Evolutionary conservation across 2,113 vertebrate genomes (phyloP).

Genomic region (Rhagologus leucostigma): DNA sequence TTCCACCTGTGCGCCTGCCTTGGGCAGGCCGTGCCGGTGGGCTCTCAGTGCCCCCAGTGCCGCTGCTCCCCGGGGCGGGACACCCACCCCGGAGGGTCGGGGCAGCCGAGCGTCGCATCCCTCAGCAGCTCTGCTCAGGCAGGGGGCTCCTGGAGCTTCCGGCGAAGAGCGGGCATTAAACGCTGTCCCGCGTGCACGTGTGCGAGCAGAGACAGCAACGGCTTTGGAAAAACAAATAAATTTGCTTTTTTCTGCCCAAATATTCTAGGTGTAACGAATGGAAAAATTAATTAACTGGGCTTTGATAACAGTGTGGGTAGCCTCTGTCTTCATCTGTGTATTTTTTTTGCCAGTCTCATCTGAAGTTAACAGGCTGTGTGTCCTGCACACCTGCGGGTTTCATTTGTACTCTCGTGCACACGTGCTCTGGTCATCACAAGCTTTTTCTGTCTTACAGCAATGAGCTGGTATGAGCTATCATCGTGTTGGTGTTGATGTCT

Average conservation of each 20-base stretch:
- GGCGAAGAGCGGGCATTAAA: not conserved
- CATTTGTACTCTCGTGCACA: fast-evolving
- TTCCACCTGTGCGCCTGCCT: not conserved
- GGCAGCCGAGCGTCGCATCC: not conserved
- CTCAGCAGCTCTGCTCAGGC: not conserved
- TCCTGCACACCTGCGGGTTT: not conserved
- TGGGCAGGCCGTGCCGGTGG: not conserved
- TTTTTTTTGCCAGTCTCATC: not conserved
- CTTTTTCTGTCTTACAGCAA: not conserved
- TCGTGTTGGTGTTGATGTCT: not conserved
- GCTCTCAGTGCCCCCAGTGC: no score
- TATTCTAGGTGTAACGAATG: not conserved
- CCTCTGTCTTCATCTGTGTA: not conserved
- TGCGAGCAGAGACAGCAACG: not conserved
- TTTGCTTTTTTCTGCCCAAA: not conserved
- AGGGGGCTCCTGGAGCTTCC: not conserved
- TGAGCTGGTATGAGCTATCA: not conserved
- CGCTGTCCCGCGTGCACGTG: not conserved
- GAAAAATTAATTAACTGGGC: not conserved
- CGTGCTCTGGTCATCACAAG: fast-evolving
- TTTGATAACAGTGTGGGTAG: not conserved
- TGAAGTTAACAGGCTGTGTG: not conserved
- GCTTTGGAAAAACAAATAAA: not conserved
- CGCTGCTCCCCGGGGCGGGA: no score
- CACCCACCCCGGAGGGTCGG: not conserved